Evolutionary conservation across 2,113 vertebrate genomes (phyloP).

Genomic region (Lophochroa leadbeateri): DNA sequence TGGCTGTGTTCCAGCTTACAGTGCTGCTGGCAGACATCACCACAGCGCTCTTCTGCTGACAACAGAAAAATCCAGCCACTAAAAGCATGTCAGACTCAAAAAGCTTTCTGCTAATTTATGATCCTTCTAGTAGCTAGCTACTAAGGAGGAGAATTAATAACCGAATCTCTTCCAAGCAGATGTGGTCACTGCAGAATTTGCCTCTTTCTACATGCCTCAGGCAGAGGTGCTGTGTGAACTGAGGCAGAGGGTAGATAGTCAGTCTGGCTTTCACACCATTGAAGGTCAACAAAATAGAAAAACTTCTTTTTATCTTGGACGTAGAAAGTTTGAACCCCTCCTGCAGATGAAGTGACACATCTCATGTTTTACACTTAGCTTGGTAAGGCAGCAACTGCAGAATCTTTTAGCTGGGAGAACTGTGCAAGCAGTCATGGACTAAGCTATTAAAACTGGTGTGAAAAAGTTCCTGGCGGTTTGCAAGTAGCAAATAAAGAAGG

Average conservation of each 20-base stretch:
- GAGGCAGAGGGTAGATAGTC: not conserved
- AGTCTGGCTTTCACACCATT: not conserved
- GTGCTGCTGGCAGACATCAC: not conserved
- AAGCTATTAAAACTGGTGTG: not conserved
- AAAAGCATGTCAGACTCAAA: conserved; percentile 25
- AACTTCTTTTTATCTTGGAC: not conserved
- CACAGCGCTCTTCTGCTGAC: conserved; percentile 5
- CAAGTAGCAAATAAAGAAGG: not conserved
- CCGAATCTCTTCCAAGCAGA: not conserved
- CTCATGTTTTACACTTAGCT: not conserved
- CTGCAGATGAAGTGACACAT: not conserved
- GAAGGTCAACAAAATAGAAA: not conserved
- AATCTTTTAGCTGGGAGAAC: not conserved
- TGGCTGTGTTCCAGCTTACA: not conserved
- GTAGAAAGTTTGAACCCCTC: not conserved
- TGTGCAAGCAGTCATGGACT: not conserved
- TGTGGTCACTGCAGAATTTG: not conserved
- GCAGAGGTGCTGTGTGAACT: not conserved
- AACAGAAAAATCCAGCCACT: not conserved
- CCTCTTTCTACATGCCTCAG: not conserved
- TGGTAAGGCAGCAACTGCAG: not conserved
- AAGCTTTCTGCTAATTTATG: conserved; percentile 30
- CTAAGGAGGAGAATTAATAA: not conserved
- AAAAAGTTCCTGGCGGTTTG: not conserved
- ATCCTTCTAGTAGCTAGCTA: not conserved